phyloP scores from a whole-genome alignment of 2,797 vertebrate genomes.

The Sebastes flavidus region DNA sequence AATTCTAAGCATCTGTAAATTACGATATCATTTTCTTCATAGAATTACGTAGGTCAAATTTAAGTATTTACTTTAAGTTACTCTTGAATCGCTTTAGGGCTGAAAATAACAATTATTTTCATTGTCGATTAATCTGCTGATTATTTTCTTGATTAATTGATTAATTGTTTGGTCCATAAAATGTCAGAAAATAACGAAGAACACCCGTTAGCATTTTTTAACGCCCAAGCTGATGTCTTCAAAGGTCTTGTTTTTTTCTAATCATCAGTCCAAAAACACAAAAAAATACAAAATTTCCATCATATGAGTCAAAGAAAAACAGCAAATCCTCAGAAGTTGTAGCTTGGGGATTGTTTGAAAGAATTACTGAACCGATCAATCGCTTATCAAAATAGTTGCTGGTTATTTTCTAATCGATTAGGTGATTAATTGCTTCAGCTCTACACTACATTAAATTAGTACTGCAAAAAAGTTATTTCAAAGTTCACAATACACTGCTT shows the following conservation, averaged over 20 bases:
- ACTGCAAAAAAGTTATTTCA: not conserved
- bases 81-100: not conserved
- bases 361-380: not conserved
- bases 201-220: not conserved
- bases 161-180: not conserved
- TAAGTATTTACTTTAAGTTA: not conserved
- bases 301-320: no score
- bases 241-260: no score
- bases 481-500: rapidly evolving
- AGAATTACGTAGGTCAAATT: rapidly evolving
- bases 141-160: not conserved
- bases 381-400: not conserved
- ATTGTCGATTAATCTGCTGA: not conserved
- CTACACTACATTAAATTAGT: not conserved
- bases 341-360: not conserved
- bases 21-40: not conserved
- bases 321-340: no score
- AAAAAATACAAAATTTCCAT: no score
- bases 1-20: not conserved
- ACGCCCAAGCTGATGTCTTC: no score
- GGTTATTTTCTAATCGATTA: not conserved
- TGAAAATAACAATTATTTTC: not conserved
- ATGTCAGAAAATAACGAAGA: not conserved
- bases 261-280: not conserved
- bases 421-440: not conserved